phyloP scores from a whole-genome alignment of 2,113 vertebrate species.

The Jaculus jaculus region DNA sequence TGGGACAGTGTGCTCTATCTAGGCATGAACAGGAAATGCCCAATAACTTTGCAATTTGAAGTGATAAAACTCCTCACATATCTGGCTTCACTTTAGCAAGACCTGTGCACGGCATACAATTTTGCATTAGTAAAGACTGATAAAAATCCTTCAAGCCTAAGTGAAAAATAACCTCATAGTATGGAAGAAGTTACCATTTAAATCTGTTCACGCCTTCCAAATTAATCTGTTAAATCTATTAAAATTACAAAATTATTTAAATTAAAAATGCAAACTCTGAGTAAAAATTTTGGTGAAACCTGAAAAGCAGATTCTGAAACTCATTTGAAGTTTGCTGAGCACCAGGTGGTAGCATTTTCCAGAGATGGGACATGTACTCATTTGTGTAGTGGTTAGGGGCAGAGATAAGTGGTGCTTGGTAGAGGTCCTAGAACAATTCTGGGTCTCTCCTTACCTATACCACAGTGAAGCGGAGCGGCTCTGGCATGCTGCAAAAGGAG shows the following conservation, averaged over 20 bases:
- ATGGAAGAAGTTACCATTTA: neutral
- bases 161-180: neutral
- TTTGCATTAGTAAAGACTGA: neutral
- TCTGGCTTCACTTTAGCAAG: neutral
- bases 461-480: neutral
- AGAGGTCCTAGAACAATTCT: neutral
- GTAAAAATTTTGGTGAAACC: neutral
- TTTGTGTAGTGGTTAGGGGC: neutral
- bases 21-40: fast-evolving
- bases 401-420: too few relatives aligned
- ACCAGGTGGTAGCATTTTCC: neutral
- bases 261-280: neutral
- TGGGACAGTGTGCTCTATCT: fast-evolving
- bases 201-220: neutral
- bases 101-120: neutral
- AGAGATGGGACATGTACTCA: fast-evolving
- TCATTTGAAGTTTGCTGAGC: neutral
- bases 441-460: fast-evolving
- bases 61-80: neutral
- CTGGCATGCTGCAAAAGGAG: neutral
- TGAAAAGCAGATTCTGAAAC: neutral
- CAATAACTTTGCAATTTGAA: neutral
- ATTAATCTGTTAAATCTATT: neutral
- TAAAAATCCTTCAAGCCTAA: neutral
- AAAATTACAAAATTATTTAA: neutral